phyloP scores from a whole-genome alignment of 2,113 vertebrate genomes.

The Cervus canadensis region DNA sequence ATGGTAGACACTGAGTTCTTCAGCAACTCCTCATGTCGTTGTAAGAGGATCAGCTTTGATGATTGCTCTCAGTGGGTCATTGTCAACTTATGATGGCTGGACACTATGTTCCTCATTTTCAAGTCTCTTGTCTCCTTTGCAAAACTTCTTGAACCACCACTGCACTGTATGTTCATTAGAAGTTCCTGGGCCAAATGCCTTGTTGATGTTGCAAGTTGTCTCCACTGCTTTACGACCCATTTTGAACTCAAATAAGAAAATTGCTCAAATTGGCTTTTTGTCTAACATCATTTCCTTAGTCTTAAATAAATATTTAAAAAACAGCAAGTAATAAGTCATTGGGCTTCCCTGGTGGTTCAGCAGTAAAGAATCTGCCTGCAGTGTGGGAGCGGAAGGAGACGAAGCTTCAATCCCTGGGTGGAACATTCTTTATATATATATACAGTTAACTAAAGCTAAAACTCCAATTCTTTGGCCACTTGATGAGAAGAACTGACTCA shows the following conservation, averaged over 20 bases:
- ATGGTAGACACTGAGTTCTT: background rate
- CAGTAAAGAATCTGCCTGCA: background rate
- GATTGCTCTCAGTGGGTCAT: background rate
- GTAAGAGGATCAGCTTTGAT: background rate
- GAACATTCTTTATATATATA: background rate
- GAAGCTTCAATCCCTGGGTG: background rate
- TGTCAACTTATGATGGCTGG: accelerated
- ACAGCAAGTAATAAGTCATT: background rate
- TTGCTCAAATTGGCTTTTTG: background rate
- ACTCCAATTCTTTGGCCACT: background rate
- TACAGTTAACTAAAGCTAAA: background rate
- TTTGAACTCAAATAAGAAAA: background rate
- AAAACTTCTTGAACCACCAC: background rate
- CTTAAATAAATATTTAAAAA: background rate
- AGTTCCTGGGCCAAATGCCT: background rate
- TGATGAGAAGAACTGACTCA: background rate
- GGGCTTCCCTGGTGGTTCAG: background rate
- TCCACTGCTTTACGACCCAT: background rate
- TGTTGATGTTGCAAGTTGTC: background rate
- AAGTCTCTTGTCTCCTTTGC: background rate
- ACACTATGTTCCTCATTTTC: background rate
- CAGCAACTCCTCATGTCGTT: accelerated
- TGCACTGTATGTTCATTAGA: background rate
- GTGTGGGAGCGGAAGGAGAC: background rate
- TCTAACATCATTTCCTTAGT: background rate